phyloP scores from a whole-genome alignment of 2,888 invertebrate genomes.

The Ariolimax columbianus region DNA sequence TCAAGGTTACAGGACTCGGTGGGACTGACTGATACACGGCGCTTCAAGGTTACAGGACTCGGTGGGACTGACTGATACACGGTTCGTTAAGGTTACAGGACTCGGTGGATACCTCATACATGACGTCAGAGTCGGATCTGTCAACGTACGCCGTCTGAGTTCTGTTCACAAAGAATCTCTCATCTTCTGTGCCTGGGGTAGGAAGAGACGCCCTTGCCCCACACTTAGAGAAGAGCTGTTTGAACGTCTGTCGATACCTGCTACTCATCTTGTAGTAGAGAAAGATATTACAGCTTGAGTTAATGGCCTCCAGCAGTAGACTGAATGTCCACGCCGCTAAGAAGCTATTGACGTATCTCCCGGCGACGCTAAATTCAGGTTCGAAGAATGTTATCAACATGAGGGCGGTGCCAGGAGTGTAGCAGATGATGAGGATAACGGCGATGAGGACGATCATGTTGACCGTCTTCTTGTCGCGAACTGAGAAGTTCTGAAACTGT shows the following conservation, averaged over 20 bases:
- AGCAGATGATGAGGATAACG: constrained; percentile 31
- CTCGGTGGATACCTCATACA: constrained; percentile 8
- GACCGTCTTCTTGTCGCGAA: constrained; percentile 35
- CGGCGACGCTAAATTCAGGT: constrained; percentile 24
- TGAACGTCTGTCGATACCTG: constrained; percentile 13
- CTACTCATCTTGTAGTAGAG: constrained; percentile 38
- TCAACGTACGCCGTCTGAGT: not conserved
- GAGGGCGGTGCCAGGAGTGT: not conserved
- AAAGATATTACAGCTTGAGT: constrained; percentile 33
- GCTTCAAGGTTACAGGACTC: too few species aligned
- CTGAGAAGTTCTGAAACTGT: not conserved
- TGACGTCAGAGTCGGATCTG: constrained; percentile 26
- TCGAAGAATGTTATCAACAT: constrained; percentile 16
- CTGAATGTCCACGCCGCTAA: constrained; percentile 17
- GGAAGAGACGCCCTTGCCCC: not conserved
- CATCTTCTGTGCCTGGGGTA: not conserved
- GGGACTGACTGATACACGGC: too few species aligned
- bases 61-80: not conserved
- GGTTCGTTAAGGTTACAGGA: not conserved
- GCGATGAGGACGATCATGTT: constrained; percentile 32
- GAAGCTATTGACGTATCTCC: constrained; percentile 26
- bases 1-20: too few species aligned
- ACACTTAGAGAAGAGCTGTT: not conserved
- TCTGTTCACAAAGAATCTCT: not conserved
- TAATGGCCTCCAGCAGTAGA: constrained; percentile 19